A percentile compares a stretch with the other conserved stretches of the same genome.
Conservation (phyloP, 2,888 invertebrate genomes). For the Tinea pellionella region DNA sequence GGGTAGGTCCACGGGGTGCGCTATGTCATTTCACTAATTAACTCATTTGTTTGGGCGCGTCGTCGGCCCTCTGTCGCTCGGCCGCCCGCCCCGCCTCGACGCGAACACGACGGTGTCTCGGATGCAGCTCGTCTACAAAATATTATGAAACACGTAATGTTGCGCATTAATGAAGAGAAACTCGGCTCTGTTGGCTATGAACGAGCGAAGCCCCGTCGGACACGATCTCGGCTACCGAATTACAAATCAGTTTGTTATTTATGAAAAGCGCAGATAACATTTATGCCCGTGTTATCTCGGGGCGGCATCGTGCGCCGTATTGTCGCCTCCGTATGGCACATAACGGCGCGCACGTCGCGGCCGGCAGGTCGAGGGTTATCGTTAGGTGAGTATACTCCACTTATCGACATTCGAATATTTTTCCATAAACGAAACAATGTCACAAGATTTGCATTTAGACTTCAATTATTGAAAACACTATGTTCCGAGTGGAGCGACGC, state of each 20-base stretch:
- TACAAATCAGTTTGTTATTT: no score
- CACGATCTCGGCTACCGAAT: no score
- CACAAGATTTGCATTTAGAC: no score
- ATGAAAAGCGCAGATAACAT: no score
- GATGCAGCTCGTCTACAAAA: not conserved
- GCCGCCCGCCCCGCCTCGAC: not conserved
- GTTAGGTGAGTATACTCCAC: not conserved
- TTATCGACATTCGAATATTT: not conserved
- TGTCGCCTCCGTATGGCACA: not conserved
- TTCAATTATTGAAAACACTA: no score
- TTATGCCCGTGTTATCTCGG: no score
- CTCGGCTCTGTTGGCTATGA: no score
- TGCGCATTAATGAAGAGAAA: no score
- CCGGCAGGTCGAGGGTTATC: not conserved
- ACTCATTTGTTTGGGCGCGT: conserved; percentile 13
- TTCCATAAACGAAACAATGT: not conserved
- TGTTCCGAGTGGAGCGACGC: no score
- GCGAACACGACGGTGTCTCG: not conserved
- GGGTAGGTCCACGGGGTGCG: conserved; percentile 13
- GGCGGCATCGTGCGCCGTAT: not conserved
- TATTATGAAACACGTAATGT: no score
- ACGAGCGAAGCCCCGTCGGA: no score
- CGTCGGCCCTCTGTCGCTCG: not conserved
- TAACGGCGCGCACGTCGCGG: not conserved
- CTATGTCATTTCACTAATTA: conserved; percentile 9